These are phyloP conservation scores for Epinephelus fuscoguttatus DNA, from an alignment of 2,113 vertebrate genomes.

Conservation along the genomic window DNA sequence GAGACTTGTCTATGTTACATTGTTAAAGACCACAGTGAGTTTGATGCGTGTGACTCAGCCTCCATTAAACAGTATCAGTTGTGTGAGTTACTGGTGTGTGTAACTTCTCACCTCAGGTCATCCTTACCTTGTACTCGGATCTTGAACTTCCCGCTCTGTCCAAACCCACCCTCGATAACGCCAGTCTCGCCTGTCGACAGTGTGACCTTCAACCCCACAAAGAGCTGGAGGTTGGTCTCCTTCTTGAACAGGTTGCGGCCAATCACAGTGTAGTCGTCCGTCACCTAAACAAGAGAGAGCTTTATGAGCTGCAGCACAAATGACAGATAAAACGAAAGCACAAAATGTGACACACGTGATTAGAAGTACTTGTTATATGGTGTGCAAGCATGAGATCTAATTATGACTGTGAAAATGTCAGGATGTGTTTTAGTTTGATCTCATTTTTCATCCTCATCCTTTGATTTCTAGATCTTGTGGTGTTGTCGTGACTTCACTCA, in stretches of 20 bases:
- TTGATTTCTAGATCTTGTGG: background rate
- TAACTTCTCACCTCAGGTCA: background rate
- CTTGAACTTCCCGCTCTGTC: conserved; percentile 98
- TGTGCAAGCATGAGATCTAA: conserved; percentile 2
- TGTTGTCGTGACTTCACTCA: conserved; percentile 15
- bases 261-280: conserved; percentile 94
- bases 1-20: background rate
- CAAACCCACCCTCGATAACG: conserved; percentile 93
- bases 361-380: background rate
- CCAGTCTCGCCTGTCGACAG: conserved; percentile 94
- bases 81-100: background rate
- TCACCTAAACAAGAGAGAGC: conserved; percentile 83
- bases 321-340: background rate
- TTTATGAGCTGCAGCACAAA: background rate
- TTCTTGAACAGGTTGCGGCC: conserved; percentile 98
- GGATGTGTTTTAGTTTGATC: background rate
- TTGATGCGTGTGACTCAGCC: background rate
- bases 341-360: background rate
- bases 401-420: conserved; percentile 6
- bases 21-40: background rate
- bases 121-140: conserved; percentile 90
- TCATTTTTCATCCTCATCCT: conserved; percentile 2
- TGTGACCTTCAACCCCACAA: conserved; percentile 93
- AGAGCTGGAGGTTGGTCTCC: conserved; percentile 98
- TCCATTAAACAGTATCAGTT: background rate